Evolutionary conservation across 2,797 vertebrate species (phyloP), one percentile per base, ranked within the genome.

Genomic region (Sebastes trivittatus): DNA sequence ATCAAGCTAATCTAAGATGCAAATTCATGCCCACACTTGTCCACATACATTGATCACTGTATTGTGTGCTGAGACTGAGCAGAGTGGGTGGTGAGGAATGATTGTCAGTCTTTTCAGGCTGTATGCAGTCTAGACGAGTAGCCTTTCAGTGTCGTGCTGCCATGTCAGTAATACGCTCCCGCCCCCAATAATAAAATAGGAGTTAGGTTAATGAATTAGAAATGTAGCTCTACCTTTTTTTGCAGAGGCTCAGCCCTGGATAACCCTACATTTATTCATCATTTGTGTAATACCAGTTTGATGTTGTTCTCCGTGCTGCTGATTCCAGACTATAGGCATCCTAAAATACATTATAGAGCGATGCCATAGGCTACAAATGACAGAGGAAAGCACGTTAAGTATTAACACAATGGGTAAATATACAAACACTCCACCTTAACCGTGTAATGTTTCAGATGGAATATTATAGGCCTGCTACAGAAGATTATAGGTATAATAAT

Each of bases 21-120:
- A 60, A 81, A 52, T 69, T 36, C 2, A 5, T 38, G 69, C 64
- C 75, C 68, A 62, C 38, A 62, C 74, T 60, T 25, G 56, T 76
- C 68, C 27, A 56, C 32, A 36, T 46, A 22, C 14, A 76, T 14
- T 30, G 68, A 72, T 78, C 67, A 23, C n/a, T 46, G 69, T 36
- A 70, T 7, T 69, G 22, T 60, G 42, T 58, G 32, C 46, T 49
- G 66, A 66, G 59, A 46, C 30, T n/a, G 30, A 67, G 49, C n/a
- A 8, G 75, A 64, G 72, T 80, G 72, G 69, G 72, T 46, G 62
- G 56, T 38, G 52, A 67, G 6, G 55, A 18, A 34, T 67, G 30
- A 60, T 46, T 38, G 69, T 58, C 56, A 72, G 59, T 73, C 42
- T 46, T 34, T 68, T 75, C 16, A 66, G 36, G 27, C 11, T 69